Percentiles rank a stretch among this genome's conserved stretches.
Evolutionary conservation across 2,113 vertebrate genomes (phyloP).

Genomic region (Brachyhypopomus gauderio): DNA sequence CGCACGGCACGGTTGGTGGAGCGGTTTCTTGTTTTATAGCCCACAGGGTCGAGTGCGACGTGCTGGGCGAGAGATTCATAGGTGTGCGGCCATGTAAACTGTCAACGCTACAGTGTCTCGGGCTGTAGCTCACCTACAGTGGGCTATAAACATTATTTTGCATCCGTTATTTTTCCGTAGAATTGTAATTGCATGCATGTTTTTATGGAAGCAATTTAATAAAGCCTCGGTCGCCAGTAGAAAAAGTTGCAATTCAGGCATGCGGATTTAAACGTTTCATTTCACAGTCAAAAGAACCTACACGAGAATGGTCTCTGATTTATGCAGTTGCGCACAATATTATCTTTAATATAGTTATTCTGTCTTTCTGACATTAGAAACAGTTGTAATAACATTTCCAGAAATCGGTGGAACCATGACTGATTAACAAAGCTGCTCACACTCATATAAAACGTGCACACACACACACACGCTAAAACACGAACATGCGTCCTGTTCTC

Average conservation of each 20-base stretch:
- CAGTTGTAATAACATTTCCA: not conserved
- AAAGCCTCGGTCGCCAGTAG: no score
- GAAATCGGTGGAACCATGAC: slow-evolving; percentile 13
- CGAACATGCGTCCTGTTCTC: not conserved
- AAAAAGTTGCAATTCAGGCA: no score
- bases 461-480: no score
- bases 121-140: not conserved
- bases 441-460: not conserved
- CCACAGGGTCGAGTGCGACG: no score
- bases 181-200: no score
- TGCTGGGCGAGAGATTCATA: no score
- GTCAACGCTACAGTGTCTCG: not conserved
- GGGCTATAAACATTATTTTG: not conserved
- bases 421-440: slow-evolving; percentile 21
- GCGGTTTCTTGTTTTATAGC: not conserved
- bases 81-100: slow-evolving; percentile 6
- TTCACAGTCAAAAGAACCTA: no score
- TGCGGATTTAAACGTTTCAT: no score
- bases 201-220: no score
- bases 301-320: not conserved
- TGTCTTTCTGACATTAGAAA: not conserved
- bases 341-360: not conserved
- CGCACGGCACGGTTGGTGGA: slow-evolving; percentile 9
- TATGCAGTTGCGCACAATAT: not conserved
- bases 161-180: not conserved